Percentiles rank a stretch among this genome's conserved stretches.
Evolutionary conservation across 2,113 vertebrate genomes (phyloP).

Genomic region (rabbit (Oryctolagus cuniculus)): mOryCun1.1 NC_091435.1:121473001-121473500

Average conservation of each 20-base stretch:
- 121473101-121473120: background rate
- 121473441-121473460: background rate
- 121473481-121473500: background rate
- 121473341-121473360: background rate
- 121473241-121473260: background rate
- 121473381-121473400: too few relatives aligned
- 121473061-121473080: background rate
- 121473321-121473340: background rate
- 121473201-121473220: background rate
- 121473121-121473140: constrained; percentile 46
- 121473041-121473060: background rate
- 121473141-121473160: background rate
- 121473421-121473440: background rate
- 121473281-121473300: background rate
- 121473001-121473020: background rate
- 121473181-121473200: background rate
- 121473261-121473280: background rate
- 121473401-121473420: background rate
- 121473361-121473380: background rate
- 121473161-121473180: background rate
- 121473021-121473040: background rate
- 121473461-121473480: background rate
- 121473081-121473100: background rate
- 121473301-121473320: background rate
- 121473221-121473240: background rate